phyloP scores from a whole-genome alignment of 2,797 vertebrate genomes.

The Euthynnus affinis region DNA sequence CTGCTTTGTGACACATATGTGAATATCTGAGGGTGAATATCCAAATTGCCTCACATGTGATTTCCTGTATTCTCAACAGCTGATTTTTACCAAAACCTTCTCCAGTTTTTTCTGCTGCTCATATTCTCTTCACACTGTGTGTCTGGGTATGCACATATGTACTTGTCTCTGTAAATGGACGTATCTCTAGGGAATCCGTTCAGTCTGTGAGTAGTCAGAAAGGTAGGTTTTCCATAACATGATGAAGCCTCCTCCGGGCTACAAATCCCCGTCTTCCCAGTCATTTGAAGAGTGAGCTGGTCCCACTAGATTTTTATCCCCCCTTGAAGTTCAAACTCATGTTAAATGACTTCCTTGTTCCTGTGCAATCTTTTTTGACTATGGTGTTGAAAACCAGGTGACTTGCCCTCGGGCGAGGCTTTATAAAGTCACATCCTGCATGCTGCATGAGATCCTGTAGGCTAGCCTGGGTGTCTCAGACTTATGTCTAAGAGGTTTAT shows the following conservation, averaged over 20 bases:
- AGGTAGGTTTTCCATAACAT: constrained; percentile 64
- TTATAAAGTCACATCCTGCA: constrained; percentile 83
- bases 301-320: constrained; percentile 59
- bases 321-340: constrained; percentile 76
- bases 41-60: background rate
- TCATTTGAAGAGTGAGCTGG: constrained; percentile 69
- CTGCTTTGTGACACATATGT: background rate
- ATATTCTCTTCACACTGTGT: constrained; percentile 1
- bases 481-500: constrained; percentile 80
- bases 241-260: constrained; percentile 58
- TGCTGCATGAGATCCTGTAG: constrained; percentile 73
- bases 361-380: constrained; percentile 80
- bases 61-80: background rate
- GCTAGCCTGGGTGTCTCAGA: constrained; percentile 72
- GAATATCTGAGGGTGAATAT: background rate
- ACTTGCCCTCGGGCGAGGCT: constrained; percentile 79
- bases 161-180: constrained; percentile 10
- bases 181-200: constrained; percentile 49
- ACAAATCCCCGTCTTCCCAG: constrained; percentile 58
- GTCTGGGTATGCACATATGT: background rate
- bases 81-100: background rate
- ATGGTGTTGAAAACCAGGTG: constrained; percentile 83
- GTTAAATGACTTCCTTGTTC: constrained; percentile 83
- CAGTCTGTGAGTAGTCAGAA: constrained; percentile 60
- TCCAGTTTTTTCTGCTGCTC: background rate